Conservation (phyloP, 1,140 invertebrate species). For the Belonocnema kinseyi region DNA sequence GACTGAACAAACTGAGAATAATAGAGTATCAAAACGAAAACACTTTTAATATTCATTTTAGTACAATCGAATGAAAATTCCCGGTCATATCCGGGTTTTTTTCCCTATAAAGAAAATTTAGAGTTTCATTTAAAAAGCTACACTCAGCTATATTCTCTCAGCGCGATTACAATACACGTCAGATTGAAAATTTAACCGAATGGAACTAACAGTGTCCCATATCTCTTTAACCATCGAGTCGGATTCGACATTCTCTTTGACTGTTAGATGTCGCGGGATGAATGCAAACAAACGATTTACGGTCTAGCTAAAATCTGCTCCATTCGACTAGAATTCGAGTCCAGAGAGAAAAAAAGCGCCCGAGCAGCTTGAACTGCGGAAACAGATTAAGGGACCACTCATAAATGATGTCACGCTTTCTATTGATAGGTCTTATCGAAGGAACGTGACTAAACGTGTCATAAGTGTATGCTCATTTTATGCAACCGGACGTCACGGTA, state of each 20-base stretch:
- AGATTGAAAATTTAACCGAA: background rate
- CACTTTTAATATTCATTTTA: no score
- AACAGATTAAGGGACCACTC: no score
- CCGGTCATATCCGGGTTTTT: no score
- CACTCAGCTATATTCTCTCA: background rate
- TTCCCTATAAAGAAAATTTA: no score
- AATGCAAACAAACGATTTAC: constrained; percentile 14
- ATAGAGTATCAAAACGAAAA: no score
- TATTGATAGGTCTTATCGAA: no score
- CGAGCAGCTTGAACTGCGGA: constrained; percentile 47
- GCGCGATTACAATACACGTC: background rate
- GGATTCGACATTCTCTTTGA: background rate
- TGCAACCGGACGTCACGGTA: no score
- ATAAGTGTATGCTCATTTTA: no score
- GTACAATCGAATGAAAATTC: no score
- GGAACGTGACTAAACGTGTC: no score
- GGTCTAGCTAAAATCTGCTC: constrained; percentile 8
- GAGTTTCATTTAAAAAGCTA: background rate
- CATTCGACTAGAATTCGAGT: constrained; percentile 47
- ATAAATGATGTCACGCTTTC: no score
- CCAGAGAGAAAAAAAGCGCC: constrained; percentile 32
- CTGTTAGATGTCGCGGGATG: constrained; percentile 16
- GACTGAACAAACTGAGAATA: no score
- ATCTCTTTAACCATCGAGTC: constrained; percentile 10
- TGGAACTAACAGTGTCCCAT: background rate